Conservation (phyloP, 2,888 invertebrate genomes). For the Eilema griseolum region DNA sequence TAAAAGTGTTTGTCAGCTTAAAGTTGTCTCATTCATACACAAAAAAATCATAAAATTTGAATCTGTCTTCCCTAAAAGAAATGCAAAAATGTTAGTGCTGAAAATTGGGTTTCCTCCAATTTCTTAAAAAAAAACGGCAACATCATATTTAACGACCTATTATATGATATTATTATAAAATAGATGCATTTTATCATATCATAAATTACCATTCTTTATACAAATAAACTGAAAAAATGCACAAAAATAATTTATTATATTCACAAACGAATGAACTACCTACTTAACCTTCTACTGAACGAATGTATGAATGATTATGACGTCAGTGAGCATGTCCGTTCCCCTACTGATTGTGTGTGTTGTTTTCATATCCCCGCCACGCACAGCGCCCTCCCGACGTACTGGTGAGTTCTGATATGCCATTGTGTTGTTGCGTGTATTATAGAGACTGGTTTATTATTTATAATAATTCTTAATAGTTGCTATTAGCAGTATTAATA, state of each 20-base stretch:
- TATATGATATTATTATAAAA: too few relatives aligned
- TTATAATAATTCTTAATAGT: neutral
- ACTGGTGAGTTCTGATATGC: slow-evolving; percentile 64
- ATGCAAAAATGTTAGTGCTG: too few relatives aligned
- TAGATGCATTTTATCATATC: too few relatives aligned
- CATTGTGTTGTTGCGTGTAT: slow-evolving; percentile 14
- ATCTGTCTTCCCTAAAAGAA: too few relatives aligned
- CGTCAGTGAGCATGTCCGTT: slow-evolving; percentile 28
- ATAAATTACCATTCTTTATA: too few relatives aligned
- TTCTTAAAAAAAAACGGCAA: too few relatives aligned
- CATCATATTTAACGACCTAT: too few relatives aligned
- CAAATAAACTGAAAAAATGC: neutral
- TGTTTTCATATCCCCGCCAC: slow-evolving; percentile 69
- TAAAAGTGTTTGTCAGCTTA: too few relatives aligned
- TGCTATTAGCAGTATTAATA: neutral
- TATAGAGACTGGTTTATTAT: neutral
- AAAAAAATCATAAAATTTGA: too few relatives aligned
- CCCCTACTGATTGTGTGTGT: slow-evolving; percentile 54
- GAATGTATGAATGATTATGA: slow-evolving; percentile 29
- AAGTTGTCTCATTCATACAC: too few relatives aligned
- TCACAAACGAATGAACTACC: neutral
- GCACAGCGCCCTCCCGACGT: slow-evolving; percentile 78
- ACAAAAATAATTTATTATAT: neutral
- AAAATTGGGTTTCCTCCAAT: too few relatives aligned
- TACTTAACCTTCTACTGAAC: slow-evolving; percentile 7